phyloP scores from a whole-genome alignment of 2,113 vertebrate species.

The Bombycilla garrulus region DNA sequence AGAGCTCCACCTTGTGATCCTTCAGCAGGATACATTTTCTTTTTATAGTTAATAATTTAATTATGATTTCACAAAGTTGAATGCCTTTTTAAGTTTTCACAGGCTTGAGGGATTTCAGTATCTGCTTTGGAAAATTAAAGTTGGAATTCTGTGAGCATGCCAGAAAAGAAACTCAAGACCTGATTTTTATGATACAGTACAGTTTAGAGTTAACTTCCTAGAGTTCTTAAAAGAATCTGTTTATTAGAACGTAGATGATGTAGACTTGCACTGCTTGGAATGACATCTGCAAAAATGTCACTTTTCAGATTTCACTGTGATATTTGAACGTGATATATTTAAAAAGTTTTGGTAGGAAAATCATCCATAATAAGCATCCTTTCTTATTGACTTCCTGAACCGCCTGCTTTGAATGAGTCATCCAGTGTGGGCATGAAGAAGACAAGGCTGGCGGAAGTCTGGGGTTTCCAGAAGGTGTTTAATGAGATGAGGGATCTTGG shows the following conservation, averaged over 20 bases:
- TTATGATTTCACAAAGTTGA: conserved; percentile 46
- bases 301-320: neutral
- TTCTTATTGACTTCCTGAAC: neutral
- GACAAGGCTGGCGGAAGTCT: neutral
- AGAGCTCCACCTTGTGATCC: conserved; percentile 87
- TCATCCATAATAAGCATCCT: fast-evolving
- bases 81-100: conserved; percentile 15
- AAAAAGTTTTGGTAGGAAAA: neutral
- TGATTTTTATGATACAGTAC: neutral
- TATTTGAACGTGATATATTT: neutral
- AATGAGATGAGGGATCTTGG: neutral
- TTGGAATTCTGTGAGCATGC: neutral
- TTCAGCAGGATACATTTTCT: conserved; percentile 71
- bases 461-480: neutral
- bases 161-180: neutral
- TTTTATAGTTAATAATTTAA: conserved; percentile 69
- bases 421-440: neutral
- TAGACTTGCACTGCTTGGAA: neutral
- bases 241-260: neutral
- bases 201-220: neutral
- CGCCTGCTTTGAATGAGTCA: neutral
- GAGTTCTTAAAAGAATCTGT: neutral
- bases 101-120: neutral
- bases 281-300: neutral
- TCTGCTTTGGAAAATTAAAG: neutral